Percentiles rank a stretch among this genome's conserved stretches.
phyloP scores from a whole-genome alignment of 1,140 invertebrate genomes.

The honey bee (Apis mellifera) region Amel_HAv3.1 CM009933.2:5022001-5022500 shows the following conservation, averaged over 20 bases:
- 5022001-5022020: not conserved
- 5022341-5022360: no score
- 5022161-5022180: no score
- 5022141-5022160: no score
- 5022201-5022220: no score
- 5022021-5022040: not conserved
- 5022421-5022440: not conserved
- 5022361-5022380: not conserved
- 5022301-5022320: no score
- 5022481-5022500: constrained; percentile 4
- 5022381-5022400: not conserved
- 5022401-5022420: no score
- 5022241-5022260: no score
- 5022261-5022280: no score
- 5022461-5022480: not conserved
- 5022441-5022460: not conserved
- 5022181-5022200: not conserved
- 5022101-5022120: not conserved
- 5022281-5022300: no score
- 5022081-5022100: not conserved
- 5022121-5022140: not conserved
- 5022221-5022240: no score
- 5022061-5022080: not conserved
- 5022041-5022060: not conserved
- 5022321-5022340: no score